A percentile compares a stretch with the other conserved stretches of the same genome.
phyloP scores from a whole-genome alignment of 2,888 invertebrate genomes.

The Cheilosia vernalis region DNA sequence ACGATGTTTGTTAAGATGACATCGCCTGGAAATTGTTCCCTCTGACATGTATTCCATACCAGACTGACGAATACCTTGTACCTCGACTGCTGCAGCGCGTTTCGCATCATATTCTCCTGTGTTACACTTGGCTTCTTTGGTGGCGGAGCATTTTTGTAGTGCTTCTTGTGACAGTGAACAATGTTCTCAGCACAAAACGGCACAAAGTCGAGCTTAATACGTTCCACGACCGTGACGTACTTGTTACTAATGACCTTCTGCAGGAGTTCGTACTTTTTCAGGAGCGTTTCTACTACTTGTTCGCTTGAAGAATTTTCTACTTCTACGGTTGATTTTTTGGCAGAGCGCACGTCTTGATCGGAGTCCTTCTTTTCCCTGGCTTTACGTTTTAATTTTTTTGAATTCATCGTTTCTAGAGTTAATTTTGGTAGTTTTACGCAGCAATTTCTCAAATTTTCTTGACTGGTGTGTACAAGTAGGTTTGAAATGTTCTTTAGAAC shows the following conservation, averaged over 20 bases:
- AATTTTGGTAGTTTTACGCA: conserved; percentile 51
- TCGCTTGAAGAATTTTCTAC: background rate
- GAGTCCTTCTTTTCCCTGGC: background rate
- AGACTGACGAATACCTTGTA: conserved; percentile 80
- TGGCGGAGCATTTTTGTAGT: conserved; percentile 78
- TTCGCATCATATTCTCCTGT: conserved; percentile 77
- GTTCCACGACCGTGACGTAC: conserved; percentile 79
- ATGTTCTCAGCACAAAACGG: conserved; percentile 80
- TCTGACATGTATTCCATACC: conserved; percentile 79
- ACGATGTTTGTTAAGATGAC: conserved; percentile 79
- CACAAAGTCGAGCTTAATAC: conserved; percentile 78
- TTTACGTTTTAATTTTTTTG: conserved; percentile 16
- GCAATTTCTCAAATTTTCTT: conserved; percentile 2
- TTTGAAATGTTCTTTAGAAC: conserved; percentile 38
- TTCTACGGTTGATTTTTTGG: background rate
- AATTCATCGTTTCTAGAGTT: background rate
- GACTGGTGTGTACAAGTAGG: background rate
- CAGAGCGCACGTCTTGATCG: background rate
- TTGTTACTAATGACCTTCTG: conserved; percentile 79
- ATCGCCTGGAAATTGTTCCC: conserved; percentile 81
- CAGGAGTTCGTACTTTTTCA: conserved; percentile 75
- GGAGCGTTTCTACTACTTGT: conserved; percentile 28
- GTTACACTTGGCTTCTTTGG: conserved; percentile 78
- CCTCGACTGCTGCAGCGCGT: conserved; percentile 77
- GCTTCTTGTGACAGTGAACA: conserved; percentile 79